phyloP scores from a whole-genome alignment of 2,113 vertebrate genomes.

The Hippocampus zosterae region DNA sequence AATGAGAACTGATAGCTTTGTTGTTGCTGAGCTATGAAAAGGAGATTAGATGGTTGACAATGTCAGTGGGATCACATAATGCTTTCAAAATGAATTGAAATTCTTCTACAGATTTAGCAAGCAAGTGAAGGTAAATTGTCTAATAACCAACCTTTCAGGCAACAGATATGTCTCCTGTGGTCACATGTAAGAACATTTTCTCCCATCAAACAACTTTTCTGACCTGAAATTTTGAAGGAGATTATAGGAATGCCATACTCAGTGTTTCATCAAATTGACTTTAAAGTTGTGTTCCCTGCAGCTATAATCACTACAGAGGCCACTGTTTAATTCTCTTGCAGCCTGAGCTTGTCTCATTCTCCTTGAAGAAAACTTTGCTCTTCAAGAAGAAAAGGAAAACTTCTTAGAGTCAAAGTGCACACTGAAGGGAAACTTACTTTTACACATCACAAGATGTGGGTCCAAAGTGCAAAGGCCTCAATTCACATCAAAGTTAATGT shows the following conservation, averaged over 20 bases:
- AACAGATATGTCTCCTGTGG: constrained; percentile 22
- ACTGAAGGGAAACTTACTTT: constrained; percentile 22
- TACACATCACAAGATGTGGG: constrained; percentile 18
- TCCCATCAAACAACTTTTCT: constrained; percentile 39
- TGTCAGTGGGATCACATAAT: constrained; percentile 26
- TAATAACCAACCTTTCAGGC: constrained; percentile 20
- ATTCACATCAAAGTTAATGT: constrained; percentile 40
- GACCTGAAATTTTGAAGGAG: constrained; percentile 55
- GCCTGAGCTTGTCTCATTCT: constrained; percentile 5
- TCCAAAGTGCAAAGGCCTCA: constrained; percentile 20
- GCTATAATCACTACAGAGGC: constrained; percentile 30
- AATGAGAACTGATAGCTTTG: constrained; percentile 47
- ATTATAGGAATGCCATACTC: constrained; percentile 49
- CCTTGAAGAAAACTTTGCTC: constrained; percentile 6
- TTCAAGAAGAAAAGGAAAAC: constrained; percentile 20
- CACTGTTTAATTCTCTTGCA: constrained; percentile 31
- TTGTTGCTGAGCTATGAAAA: constrained; percentile 53
- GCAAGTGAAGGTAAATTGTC: constrained; percentile 22
- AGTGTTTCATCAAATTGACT: constrained; percentile 57
- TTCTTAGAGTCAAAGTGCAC: constrained; percentile 13
- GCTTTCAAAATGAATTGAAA: constrained; percentile 54
- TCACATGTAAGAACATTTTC: constrained; percentile 28
- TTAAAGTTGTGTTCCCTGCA: constrained; percentile 49
- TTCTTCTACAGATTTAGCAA: constrained; percentile 48
- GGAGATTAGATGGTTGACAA: constrained; percentile 53